These are phyloP conservation scores for Pipistrellus kuhlii DNA, from an alignment of 2,797 vertebrate species.

Conservation along the genomic window DNA sequence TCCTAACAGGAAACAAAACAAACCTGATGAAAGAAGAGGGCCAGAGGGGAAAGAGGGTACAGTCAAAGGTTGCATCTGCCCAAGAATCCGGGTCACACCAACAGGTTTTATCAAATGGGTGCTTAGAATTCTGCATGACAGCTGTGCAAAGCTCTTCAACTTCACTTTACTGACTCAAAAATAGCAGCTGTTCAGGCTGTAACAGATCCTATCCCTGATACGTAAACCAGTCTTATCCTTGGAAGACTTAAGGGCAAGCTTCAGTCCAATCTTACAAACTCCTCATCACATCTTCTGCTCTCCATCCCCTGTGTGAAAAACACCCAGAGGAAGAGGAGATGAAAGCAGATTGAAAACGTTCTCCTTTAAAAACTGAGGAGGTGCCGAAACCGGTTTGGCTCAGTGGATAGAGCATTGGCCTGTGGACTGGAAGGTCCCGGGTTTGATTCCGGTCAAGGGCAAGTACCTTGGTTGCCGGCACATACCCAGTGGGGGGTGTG, in stretches of 20 bases:
- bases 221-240: conserved; percentile 25
- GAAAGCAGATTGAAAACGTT: not conserved
- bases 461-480: too few relatives aligned
- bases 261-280: not conserved
- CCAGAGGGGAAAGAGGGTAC: not conserved
- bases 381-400: too few relatives aligned
- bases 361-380: not conserved
- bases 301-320: not conserved
- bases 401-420: too few relatives aligned
- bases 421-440: too few relatives aligned
- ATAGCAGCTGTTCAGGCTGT: not conserved
- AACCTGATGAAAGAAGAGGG: not conserved
- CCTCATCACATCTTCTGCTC: conserved; percentile 8
- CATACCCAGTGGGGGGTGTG: too few relatives aligned
- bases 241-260: conserved; percentile 50
- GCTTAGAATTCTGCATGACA: conserved; percentile 61
- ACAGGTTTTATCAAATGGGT: conserved; percentile 44
- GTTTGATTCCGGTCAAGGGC: too few relatives aligned
- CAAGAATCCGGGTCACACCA: not conserved
- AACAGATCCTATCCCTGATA: conserved; percentile 1
- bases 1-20: conserved; percentile 26
- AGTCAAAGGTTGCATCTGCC: not conserved
- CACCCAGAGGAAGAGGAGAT: not conserved
- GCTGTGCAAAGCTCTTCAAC: conserved; percentile 2
- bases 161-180: conserved; percentile 65